These are phyloP conservation scores for Hystrix cristata DNA, from an alignment of 2,113 vertebrate genomes.

Conservation along the genomic window DNA sequence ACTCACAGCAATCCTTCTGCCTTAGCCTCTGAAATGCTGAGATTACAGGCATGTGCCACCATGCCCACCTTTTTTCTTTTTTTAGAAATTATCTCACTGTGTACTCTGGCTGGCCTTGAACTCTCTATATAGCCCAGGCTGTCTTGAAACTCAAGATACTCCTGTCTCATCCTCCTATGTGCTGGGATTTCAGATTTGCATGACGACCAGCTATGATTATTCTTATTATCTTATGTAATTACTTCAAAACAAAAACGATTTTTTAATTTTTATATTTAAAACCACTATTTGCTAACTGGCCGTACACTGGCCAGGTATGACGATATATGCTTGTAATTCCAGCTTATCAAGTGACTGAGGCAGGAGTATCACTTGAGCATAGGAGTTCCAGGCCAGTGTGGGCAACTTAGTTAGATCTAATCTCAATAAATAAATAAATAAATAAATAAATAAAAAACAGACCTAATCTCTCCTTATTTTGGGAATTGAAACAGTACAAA, in stretches of 20 bases:
- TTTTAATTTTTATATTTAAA: background rate
- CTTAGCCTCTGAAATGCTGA: background rate
- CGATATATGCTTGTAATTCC: background rate
- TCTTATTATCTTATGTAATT: conserved; percentile 58
- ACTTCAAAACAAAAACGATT: conserved; percentile 30
- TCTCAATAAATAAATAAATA: background rate
- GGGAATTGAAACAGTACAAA: conserved; percentile 24
- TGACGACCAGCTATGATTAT: background rate
- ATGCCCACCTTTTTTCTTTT: background rate
- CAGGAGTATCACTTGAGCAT: background rate
- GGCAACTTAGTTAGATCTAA: background rate
- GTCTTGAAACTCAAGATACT: background rate
- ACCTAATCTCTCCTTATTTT: background rate
- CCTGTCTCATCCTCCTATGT: background rate
- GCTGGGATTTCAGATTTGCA: background rate
- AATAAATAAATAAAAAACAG: background rate
- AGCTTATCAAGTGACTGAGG: background rate
- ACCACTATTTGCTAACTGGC: background rate
- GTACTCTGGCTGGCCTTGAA: background rate
- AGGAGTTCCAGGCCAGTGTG: background rate
- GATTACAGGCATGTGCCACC: background rate
- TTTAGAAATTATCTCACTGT: background rate
- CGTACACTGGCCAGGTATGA: background rate
- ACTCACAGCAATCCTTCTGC: background rate
- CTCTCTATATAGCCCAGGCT: background rate